Base-by-base conservation (phyloP, 2,113 vertebrate species). In the Polypterus bichir region DNA sequence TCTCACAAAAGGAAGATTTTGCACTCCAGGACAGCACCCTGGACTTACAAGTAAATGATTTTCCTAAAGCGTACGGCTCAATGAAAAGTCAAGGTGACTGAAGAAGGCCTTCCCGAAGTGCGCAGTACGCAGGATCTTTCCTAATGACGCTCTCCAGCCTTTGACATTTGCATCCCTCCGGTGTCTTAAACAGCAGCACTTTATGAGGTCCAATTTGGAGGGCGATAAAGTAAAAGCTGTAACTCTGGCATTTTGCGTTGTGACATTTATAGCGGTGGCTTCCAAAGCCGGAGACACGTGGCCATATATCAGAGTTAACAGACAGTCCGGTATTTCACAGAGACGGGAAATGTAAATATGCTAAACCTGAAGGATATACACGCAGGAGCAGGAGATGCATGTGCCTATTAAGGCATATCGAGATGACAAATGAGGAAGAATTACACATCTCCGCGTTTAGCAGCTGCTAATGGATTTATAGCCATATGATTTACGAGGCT, bases 391-490 rank as follows among this genome's bases (percentile, higher is more conserved):
- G n/a, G 27, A 59, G 46, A 46, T 4, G 64, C 65, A 58, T 48
- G 6, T n/a, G 44, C 45, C 51, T 46, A 59, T 64, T 47, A 48
- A 57, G 44, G 7, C 51, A 67, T 49, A 66, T 71, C 74, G 72
- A 69, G 69, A 70, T 67, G 66, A 70, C 72, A 77, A 67, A 9
- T 49, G 67, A 64, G 54, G 69, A 69, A 72, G 72, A 74, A 76
- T 80, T 78, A 76, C 71, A 73, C 76, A 75, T 78, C 77, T 79
- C 72, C 70, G 57, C 71, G 73, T 71, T 73, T 76, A 77, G 74
- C 80, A 82, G 79, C 81, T 81, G 79, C 66, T 66, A 68, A 64
- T 61, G 72, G 73, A 83, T 81, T 81, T 83, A 81, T 76, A 73
- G 73, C 72, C 74, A 68, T 57, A 48, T 68, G 73, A 70, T 80